Evolutionary conservation across 2,797 vertebrate genomes (phyloP).

Genomic region (Poecilia wingei): DNA sequence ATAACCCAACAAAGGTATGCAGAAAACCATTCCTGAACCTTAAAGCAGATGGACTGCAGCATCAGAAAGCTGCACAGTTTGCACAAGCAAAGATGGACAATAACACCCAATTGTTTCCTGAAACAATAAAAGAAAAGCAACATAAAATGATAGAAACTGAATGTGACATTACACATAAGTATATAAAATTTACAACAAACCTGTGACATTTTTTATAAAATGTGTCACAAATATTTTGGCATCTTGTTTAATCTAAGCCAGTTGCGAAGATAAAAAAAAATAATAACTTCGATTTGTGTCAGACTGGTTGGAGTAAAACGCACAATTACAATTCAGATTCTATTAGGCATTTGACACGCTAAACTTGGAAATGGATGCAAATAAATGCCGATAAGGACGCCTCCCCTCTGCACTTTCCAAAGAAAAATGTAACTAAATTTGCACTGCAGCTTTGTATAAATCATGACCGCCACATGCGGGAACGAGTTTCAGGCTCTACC

Average conservation of each 20-base stretch:
- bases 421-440: slow-evolving; percentile 64
- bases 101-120: neutral
- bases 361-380: slow-evolving; percentile 36
- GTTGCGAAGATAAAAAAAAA: neutral
- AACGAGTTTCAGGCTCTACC: slow-evolving; percentile 74
- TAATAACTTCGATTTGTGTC: slow-evolving; percentile 19
- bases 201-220: neutral
- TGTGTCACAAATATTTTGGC: neutral
- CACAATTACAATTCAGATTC: slow-evolving; percentile 27
- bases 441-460: slow-evolving; percentile 57
- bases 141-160: neutral
- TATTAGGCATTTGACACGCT: slow-evolving; percentile 2
- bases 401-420: slow-evolving; percentile 63
- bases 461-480: slow-evolving; percentile 67
- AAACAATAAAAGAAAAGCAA: neutral
- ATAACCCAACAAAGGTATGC: neutral
- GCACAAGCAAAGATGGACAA: neutral
- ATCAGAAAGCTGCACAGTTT: neutral
- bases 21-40: neutral
- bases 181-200: neutral
- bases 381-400: slow-evolving; percentile 59
- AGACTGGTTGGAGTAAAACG: slow-evolving; percentile 21
- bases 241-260: neutral
- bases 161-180: neutral
- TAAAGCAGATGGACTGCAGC: neutral